phyloP scores from a whole-genome alignment of 2,888 invertebrate genomes.

The Cheilosia soror region DNA sequence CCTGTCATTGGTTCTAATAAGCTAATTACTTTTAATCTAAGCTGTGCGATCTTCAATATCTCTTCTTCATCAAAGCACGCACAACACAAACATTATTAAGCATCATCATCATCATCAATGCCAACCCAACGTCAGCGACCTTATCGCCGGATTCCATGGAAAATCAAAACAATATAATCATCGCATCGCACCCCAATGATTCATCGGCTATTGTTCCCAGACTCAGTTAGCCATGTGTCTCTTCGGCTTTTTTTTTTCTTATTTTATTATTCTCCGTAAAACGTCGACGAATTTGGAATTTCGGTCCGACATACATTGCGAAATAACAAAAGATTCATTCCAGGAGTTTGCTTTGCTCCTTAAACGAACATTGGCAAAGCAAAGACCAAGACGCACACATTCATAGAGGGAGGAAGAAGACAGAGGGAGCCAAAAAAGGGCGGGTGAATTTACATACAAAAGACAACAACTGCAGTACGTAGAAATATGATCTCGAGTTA shows the following conservation, averaged over 20 bases:
- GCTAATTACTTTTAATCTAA: not conserved
- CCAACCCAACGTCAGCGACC: slow-evolving; percentile 42
- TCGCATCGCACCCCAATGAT: slow-evolving; percentile 42
- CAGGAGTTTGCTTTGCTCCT: slow-evolving; percentile 4
- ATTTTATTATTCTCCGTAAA: slow-evolving; percentile 5
- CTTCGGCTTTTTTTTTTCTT: not conserved
- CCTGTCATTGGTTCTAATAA: not conserved
- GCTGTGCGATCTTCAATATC: not conserved
- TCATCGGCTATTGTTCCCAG: slow-evolving; percentile 54
- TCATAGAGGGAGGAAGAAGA: not conserved
- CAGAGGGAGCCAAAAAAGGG: slow-evolving; percentile 56
- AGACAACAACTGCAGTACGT: slow-evolving; percentile 28
- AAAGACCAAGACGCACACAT: slow-evolving; percentile 11
- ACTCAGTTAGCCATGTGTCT: slow-evolving; percentile 13
- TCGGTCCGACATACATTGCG: slow-evolving; percentile 16
- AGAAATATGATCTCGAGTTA: slow-evolving; percentile 65
- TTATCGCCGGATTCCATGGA: slow-evolving; percentile 61
- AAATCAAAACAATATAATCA: slow-evolving; percentile 57
- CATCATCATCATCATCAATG: not conserved
- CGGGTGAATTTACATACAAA: slow-evolving; percentile 56
- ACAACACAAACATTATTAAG: slow-evolving; percentile 17
- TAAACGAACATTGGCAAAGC: not conserved
- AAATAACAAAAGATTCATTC: slow-evolving; percentile 48
- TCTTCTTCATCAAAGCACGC: slow-evolving; percentile 1
- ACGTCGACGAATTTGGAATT: slow-evolving; percentile 40